Conservation (phyloP, 2,888 invertebrate genomes). For the Mythimna lalbum region DNA sequence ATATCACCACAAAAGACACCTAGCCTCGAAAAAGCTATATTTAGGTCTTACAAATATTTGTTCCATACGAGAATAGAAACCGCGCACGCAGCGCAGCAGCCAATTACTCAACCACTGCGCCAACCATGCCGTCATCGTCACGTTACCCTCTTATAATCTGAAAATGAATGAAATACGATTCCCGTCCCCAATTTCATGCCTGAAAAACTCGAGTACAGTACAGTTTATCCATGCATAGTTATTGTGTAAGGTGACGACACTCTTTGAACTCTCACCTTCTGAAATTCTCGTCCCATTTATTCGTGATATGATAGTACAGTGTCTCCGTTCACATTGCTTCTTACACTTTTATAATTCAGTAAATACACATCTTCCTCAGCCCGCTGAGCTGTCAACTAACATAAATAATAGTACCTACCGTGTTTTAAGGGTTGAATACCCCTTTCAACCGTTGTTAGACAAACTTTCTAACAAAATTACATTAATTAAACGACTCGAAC, state of each 20-base stretch:
- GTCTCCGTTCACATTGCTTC: slow-evolving; percentile 29
- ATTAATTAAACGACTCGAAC: slow-evolving; percentile 43
- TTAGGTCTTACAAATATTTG: too few species aligned
- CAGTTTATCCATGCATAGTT: slow-evolving; percentile 35
- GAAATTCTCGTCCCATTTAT: slow-evolving; percentile 30
- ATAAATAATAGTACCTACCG: slow-evolving; percentile 39
- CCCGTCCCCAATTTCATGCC: slow-evolving; percentile 11
- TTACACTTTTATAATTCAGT: slow-evolving; percentile 51
- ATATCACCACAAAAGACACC: too few species aligned
- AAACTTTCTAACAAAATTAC: slow-evolving; percentile 52
- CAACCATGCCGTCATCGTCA: too few species aligned
- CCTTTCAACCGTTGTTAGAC: slow-evolving; percentile 23
- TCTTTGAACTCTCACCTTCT: slow-evolving; percentile 45
- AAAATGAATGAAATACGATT: slow-evolving; percentile 24
- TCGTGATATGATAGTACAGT: slow-evolving; percentile 35
- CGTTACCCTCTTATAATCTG: background rate
- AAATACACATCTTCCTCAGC: slow-evolving; percentile 32
- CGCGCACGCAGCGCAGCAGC: too few species aligned
- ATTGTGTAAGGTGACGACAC: slow-evolving; percentile 38
- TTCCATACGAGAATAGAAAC: too few species aligned
- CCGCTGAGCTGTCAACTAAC: slow-evolving; percentile 10
- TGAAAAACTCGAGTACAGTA: slow-evolving; percentile 25
- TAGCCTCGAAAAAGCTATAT: too few species aligned
- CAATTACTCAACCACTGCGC: too few species aligned
- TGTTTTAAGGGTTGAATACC: slow-evolving; percentile 2